Conservation (phyloP, 2,113 vertebrate genomes). For the Willisornis vidua region DNA sequence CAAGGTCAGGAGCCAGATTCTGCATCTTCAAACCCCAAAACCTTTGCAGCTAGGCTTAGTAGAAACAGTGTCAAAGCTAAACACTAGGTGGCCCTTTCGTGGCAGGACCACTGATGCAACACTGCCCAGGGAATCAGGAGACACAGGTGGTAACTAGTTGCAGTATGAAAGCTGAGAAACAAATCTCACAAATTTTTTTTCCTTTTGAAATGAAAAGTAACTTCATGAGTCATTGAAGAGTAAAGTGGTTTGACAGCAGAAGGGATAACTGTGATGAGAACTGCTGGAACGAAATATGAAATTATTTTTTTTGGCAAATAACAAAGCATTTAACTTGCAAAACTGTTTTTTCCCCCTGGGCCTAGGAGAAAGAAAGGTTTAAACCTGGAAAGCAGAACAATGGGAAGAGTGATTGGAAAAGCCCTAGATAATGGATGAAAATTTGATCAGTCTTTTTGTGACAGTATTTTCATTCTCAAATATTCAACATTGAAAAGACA, state of each 20-base stretch:
- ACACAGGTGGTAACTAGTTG: neutral
- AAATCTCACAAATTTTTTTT: neutral
- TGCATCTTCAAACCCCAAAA: neutral
- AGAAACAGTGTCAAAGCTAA: neutral
- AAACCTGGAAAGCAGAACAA: neutral
- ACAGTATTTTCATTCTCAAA: neutral
- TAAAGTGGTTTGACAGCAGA: neutral
- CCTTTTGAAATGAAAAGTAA: neutral
- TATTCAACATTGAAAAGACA: neutral
- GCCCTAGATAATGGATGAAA: neutral
- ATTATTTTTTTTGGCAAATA: neutral
- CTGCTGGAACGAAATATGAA: neutral
- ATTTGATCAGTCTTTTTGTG: neutral
- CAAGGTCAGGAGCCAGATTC: neutral
- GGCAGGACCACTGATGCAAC: neutral
- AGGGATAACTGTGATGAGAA: neutral
- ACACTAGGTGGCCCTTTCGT: neutral
- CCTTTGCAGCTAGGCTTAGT: neutral
- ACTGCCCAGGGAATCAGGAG: neutral
- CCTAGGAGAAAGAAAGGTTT: neutral
- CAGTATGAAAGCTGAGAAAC: neutral
- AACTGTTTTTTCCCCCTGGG: neutral
- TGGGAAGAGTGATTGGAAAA: neutral
- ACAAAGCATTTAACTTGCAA: neutral
- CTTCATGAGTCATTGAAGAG: neutral